Conservation (phyloP, 2,113 vertebrate species). For the Syrmaticus mikado region DNA sequence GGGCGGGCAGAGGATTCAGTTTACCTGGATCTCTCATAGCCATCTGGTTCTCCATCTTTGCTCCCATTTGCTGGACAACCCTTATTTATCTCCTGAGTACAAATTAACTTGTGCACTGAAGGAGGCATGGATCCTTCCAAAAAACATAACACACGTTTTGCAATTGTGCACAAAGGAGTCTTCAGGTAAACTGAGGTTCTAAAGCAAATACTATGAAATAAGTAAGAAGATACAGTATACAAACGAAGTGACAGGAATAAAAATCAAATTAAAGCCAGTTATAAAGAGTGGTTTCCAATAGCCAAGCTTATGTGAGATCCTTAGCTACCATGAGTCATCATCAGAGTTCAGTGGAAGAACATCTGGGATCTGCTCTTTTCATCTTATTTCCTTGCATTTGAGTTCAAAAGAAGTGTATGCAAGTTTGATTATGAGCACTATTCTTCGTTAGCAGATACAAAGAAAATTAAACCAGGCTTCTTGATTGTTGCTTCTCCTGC, state of each 20-base stretch:
- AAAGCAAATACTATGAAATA: not conserved
- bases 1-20: not conserved
- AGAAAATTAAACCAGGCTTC: conserved; percentile 28
- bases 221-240: not conserved
- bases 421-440: not conserved
- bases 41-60: not conserved
- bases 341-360: not conserved
- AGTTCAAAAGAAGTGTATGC: not conserved
- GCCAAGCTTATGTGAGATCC: not conserved
- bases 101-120: not conserved
- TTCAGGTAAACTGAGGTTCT: not conserved
- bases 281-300: not conserved
- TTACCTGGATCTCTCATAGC: not conserved
- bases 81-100: not conserved
- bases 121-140: not conserved
- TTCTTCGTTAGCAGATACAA: conserved; percentile 15
- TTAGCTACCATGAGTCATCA: not conserved
- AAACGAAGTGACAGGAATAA: not conserved
- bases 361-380: conserved; percentile 14
- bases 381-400: not conserved
- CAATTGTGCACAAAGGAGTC: not conserved
- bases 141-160: not conserved
- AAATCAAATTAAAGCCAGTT: not conserved
- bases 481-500: conserved; percentile 1
- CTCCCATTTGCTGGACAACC: not conserved